Evolutionary conservation across 2,797 vertebrate genomes (phyloP).

Genomic region (Valencia hispanica): DNA sequence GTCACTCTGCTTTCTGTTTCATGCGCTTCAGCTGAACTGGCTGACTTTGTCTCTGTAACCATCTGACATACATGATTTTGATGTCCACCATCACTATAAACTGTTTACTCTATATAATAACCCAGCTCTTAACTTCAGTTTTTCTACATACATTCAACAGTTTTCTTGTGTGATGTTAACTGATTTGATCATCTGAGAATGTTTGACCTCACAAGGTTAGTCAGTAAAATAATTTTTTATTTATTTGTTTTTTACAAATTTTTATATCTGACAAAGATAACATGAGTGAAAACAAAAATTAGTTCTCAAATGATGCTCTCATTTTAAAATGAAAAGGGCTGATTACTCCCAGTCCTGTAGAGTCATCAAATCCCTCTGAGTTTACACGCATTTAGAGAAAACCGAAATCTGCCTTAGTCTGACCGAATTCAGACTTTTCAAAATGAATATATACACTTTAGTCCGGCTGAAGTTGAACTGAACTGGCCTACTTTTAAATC

Average conservation of each 20-base stretch:
- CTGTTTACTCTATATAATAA: neutral
- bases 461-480: too few relatives aligned
- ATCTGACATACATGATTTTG: neutral
- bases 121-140: neutral
- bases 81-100: neutral
- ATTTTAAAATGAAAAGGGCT: neutral
- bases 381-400: too few relatives aligned
- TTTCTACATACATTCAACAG: neutral
- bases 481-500: too few relatives aligned
- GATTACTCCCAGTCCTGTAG: neutral
- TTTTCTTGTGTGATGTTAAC: neutral
- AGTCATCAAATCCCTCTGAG: neutral
- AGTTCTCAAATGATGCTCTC: neutral
- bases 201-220: neutral
- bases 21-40: neutral
- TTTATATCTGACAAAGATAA: neutral
- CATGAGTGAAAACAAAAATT: neutral
- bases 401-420: too few relatives aligned
- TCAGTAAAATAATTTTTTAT: neutral
- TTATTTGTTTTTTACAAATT: neutral
- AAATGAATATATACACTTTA: too few relatives aligned
- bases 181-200: neutral
- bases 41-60: neutral
- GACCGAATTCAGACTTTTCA: too few relatives aligned
- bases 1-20: constrained; percentile 9